Evolutionary conservation across 2,888 invertebrate genomes (phyloP), one percentile per base, ranked within the genome.

Genomic region (Netelia inedita): DNA sequence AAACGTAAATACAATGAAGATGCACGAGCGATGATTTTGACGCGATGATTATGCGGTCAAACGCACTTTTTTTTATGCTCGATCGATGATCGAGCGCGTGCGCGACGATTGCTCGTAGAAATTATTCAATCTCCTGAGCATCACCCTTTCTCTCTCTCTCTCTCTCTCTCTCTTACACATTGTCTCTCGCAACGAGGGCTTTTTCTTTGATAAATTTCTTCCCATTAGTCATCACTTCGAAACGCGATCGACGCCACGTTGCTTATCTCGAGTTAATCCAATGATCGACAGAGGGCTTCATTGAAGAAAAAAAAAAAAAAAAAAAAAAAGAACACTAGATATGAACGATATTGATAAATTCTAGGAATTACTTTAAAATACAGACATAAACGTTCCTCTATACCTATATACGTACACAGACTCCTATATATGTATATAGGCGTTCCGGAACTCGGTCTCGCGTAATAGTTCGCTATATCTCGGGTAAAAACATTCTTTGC

Each of bases 171-270:
- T 41, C 28, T n/a, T n/a, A n/a, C n/a, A n/a, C n/a, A n/a, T n/a
- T 23, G 23, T 1, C 23, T 2, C 28, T 28, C 5, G 28, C 28
- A 28, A 5, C 28, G 28, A 28, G 35, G 57, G 16, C n/a, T 21
- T 50, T 61, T 61, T 68, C 41, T 59, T 55, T 73, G 68, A 83
- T 74, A 66, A 78, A 69, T 83, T 63, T 71, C 74, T 74, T 16
- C 61, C 69, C 79, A 83, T 83, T 63, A 79, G 61, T 83, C 83
- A 83, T 63, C 19, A 57, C 57, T 57, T 23, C 28, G 63, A 65
- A 19, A 79, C 41, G 14, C 71, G 68, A 68, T 76, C 21, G 57
- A 76, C 68, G 23, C 46, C 68, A 14, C 65, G 66, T 68, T 68
- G 57, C 28, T 46, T 68, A 66, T 66, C 68, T 57, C 53, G 28